Evolutionary conservation across 2,888 invertebrate genomes (phyloP).

Genomic region (Selenia dentaria): DNA sequence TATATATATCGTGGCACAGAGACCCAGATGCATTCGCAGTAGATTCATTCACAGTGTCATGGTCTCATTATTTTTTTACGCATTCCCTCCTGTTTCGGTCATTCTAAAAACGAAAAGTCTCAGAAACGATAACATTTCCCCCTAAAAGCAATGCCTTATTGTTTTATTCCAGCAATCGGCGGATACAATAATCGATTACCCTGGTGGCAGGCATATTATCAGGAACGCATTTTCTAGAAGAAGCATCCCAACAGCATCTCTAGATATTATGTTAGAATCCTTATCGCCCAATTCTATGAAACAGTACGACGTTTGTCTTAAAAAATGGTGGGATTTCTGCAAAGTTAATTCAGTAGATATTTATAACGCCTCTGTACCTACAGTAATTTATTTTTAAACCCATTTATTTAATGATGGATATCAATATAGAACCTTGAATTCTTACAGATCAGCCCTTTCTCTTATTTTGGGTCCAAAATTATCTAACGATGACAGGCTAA

Average conservation of each 20-base stretch:
- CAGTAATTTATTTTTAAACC: not conserved
- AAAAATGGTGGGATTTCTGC: conserved; percentile 5
- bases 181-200: not conserved
- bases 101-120: conserved; percentile 4
- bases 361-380: conserved; percentile 2
- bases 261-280: conserved; percentile 8
- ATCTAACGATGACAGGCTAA: too few species aligned
- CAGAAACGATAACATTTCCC: conserved; percentile 3
- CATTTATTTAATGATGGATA: conserved; percentile 2
- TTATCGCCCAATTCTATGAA: conserved; percentile 3
- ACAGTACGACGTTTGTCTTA: conserved; percentile 9
- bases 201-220: too few species aligned
- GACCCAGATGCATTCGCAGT: too few species aligned
- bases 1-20: too few species aligned
- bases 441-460: conserved; percentile 5
- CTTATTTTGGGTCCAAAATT: not conserved
- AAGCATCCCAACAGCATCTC: not conserved
- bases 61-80: conserved; percentile 1
- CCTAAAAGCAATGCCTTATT: not conserved
- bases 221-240: not conserved
- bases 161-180: conserved; percentile 3
- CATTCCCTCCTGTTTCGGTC: conserved; percentile 4
- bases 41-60: conserved; percentile 5
- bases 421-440: conserved; percentile 6
- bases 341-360: not conserved